Base-by-base conservation (phyloP, 1,140 invertebrate species). In the Lysiphlebus fabarum region DNA sequence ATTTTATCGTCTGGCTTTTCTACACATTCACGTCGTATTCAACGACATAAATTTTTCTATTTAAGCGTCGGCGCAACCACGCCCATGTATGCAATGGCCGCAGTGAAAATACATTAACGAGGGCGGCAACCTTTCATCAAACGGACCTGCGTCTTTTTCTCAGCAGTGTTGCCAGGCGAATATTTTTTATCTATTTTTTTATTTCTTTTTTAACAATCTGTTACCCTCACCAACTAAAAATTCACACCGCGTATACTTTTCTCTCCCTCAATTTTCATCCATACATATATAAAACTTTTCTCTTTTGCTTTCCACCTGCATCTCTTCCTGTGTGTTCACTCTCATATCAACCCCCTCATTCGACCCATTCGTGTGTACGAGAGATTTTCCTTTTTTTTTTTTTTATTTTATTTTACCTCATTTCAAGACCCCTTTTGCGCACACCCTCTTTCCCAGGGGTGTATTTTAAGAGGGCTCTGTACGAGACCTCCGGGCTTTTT, bases 31-130 rank as follows among this genome's bases (percentile, higher is more conserved):
- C 37, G 43, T 45, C 42, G 11, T 12, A 9, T 48, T 41, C 40
- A 43, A 33, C 41, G 45, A 36, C 60, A 55, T 56, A 51, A 61
- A 73, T 74, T 74, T 74, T 74, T 74, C 69, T 74, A 70, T 70
- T 44, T 56, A 58, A 72, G 74, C 73, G 74, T 75, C 74, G 74
- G 74, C 74, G 74, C 74, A 67, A 72, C 74, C 74, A 75, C 74
- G 74, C 74, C 74, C 68, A 70, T 59, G 61, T 58, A 65, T 60
- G 71, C 72, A 71, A 76, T 76, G 74, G 74, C 74, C 69, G 66
- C 72, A 9, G 53, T 65, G 64, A 67, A 67, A 72, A 72, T 69
- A 69, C 66, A 66, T 66, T 63, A 47, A 67, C 67, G 67, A 65
- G 71, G 71, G 70, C 67, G 72, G 54, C 55, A 57, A 53, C 58